Evolutionary conservation across 2,888 invertebrate genomes (phyloP).

Genomic region (Elmis aenea): DNA sequence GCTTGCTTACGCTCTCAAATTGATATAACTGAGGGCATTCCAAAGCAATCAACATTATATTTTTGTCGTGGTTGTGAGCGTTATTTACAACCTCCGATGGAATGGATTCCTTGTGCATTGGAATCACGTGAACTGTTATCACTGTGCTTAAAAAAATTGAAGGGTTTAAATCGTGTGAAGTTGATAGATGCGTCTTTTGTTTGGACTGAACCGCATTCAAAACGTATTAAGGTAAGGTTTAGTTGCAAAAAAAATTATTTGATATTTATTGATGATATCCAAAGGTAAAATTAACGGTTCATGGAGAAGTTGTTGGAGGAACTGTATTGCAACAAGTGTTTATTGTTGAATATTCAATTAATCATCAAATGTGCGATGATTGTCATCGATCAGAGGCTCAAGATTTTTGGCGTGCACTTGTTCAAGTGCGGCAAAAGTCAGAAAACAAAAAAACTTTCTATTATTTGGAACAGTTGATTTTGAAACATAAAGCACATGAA

Average conservation of each 20-base stretch:
- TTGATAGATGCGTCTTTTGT: constrained; percentile 94
- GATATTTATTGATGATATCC: too few relatives aligned
- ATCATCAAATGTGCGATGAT: constrained; percentile 94
- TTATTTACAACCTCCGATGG: constrained; percentile 86
- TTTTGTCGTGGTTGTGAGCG: constrained; percentile 93
- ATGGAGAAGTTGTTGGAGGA: constrained; percentile 89
- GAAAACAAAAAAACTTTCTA: constrained; percentile 96
- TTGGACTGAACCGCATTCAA: constrained; percentile 99
- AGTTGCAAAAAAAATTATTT: too few relatives aligned
- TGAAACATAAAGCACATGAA: constrained; percentile 92
- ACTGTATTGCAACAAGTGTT: constrained; percentile 92
- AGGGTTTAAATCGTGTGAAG: constrained; percentile 82
- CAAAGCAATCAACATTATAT: constrained; percentile 84
- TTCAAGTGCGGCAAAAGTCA: constrained; percentile 81
- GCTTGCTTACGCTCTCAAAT: constrained; percentile 86
- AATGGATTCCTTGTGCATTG: constrained; percentile 80
- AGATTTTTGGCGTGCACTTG: constrained; percentile 92
- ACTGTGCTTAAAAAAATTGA: constrained; percentile 88
- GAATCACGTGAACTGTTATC: constrained; percentile 88
- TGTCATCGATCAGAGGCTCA: constrained; percentile 97
- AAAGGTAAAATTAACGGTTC: constrained; percentile 86
- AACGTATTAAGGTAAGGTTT: constrained; percentile 76
- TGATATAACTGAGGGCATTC: constrained; percentile 94
- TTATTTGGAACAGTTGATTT: constrained; percentile 93
- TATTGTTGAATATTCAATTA: constrained; percentile 86